Evolutionary conservation across 2,888 invertebrate genomes (phyloP), one percentile per base, ranked within the genome.

Genomic region (Cynaeus angustus): DNA sequence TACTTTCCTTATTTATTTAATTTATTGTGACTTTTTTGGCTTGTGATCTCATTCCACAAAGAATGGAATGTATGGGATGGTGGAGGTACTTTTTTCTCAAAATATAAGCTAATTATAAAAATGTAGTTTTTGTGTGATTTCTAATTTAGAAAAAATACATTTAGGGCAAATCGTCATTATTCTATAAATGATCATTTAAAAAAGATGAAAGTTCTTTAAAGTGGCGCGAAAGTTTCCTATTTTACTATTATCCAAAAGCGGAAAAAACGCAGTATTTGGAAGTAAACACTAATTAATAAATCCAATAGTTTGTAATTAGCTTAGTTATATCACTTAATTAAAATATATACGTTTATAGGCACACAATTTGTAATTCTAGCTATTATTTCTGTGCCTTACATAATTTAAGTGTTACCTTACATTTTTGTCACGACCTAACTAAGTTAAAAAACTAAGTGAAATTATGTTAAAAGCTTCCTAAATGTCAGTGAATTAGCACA

Each of bases 401-500:
- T 53, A 53, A 53, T 58, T 30, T 21, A 56, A 43, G 12, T 21
- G 8, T 3, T 37, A 33, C 6, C 21, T 21, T 21, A 21, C n/a
- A 37, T 16, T 28, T 37, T 56, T 33, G 7, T 38, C 7, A 12
- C 53, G n/a, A 12, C 38, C 33, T 55, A 41, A 55, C 10, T 52
- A 13, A 33, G 55, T 55, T 10, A 7, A 33, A 45, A 45, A 8
- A 45, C 16, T 41, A 12, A 58, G 59, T 59, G 59, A 59, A 59
- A 59, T 30, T 59, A 46, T 46, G 46, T 33, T 59, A 59, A 59
- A 56, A 59, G 59, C 59, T 59, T 45, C 43, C 46, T 59, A 59
- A 59, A 59, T 59, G 45, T 59, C 59, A 59, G n/a, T 59, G 59
- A 13, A 59, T 59, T 59, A 46, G 46, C 59, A 59, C 46, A 59